These are phyloP conservation scores for Plagiodera versicolora DNA, from an alignment of 2,888 invertebrate species.

Conservation along the genomic window DNA sequence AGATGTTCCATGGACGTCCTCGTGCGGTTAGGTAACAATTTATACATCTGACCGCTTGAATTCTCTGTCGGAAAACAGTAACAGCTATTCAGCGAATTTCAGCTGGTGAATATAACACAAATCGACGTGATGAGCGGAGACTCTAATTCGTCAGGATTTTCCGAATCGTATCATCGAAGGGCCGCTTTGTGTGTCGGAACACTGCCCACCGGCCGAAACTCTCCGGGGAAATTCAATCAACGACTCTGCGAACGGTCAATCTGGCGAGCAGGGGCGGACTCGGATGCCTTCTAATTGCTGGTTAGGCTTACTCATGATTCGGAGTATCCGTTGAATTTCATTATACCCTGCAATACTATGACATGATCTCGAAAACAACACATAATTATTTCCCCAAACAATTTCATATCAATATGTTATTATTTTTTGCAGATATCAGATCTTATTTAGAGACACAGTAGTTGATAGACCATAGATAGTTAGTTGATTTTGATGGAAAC, in stretches of 20 bases:
- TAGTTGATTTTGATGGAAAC: too few species aligned
- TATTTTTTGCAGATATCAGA: too few species aligned
- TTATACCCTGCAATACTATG: too few species aligned
- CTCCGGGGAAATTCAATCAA: conserved; percentile 53
- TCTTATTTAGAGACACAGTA: too few species aligned
- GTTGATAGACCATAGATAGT: too few species aligned
- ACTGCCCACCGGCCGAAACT: conserved; percentile 34
- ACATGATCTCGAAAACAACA: too few species aligned
- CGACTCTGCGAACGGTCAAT: conserved; percentile 43
- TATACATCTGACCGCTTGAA: too few species aligned
- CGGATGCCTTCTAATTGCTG: conserved; percentile 16
- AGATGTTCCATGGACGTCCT: too few species aligned
- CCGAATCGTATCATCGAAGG: conserved; percentile 46
- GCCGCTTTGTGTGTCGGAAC: conserved; percentile 39
- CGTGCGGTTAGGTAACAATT: too few species aligned
- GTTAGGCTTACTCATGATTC: conserved; percentile 5
- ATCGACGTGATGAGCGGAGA: conserved; percentile 34
- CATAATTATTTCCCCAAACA: too few species aligned
- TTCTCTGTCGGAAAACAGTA: too few species aligned
- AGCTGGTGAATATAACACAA: conserved; percentile 28
- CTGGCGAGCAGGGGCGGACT: conserved; percentile 33
- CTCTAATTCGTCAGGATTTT: conserved; percentile 41
- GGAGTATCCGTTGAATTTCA: not conserved
- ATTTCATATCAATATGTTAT: too few species aligned
- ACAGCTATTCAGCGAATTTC: conserved; percentile 11